Evolutionary conservation across 2,797 vertebrate genomes (phyloP).

Genomic region (Eulemur coronatus): DNA sequence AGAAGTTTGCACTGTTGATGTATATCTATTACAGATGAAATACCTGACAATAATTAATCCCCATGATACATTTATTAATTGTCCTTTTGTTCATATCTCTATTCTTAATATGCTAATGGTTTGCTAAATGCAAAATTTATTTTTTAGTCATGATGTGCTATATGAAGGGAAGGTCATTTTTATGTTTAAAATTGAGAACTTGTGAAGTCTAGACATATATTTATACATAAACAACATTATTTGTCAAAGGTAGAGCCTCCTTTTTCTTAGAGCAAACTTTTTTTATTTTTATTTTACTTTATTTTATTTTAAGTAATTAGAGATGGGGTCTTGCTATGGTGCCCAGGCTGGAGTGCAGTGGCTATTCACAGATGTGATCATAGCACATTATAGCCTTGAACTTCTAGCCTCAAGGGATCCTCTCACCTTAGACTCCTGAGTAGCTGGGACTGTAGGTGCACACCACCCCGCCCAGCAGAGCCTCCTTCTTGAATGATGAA

Average conservation of each 20-base stretch:
- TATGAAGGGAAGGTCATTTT: slow-evolving; percentile 29
- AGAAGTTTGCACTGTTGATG: not conserved
- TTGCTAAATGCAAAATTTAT: slow-evolving; percentile 44
- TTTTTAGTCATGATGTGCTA: slow-evolving; percentile 7
- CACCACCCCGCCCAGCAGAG: not conserved
- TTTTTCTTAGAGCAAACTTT: not conserved
- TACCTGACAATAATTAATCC: slow-evolving; percentile 4
- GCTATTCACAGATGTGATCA: not conserved
- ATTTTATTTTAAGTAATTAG: not conserved
- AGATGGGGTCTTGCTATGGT: not conserved
- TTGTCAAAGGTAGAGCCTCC: slow-evolving; percentile 36
- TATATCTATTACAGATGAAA: not conserved
- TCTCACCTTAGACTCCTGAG: not conserved
- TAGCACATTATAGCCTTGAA: not conserved
- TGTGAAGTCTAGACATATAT: not conserved
- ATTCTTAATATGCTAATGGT: slow-evolving; percentile 29
- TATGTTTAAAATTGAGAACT: slow-evolving; percentile 51
- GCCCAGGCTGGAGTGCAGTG: not conserved
- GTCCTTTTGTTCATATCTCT: slow-evolving; percentile 5
- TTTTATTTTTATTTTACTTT: not conserved
- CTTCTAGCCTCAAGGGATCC: not conserved
- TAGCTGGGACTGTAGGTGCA: not conserved
- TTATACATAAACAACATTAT: not conserved
- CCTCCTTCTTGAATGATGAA: slow-evolving; percentile 17
- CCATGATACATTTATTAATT: slow-evolving; percentile 13